A percentile compares a stretch with the other conserved stretches of the same genome.
These are phyloP conservation scores for Oncorhynchus nerka DNA, from an alignment of 2,113 vertebrate species.

Conservation along the genomic window DNA sequence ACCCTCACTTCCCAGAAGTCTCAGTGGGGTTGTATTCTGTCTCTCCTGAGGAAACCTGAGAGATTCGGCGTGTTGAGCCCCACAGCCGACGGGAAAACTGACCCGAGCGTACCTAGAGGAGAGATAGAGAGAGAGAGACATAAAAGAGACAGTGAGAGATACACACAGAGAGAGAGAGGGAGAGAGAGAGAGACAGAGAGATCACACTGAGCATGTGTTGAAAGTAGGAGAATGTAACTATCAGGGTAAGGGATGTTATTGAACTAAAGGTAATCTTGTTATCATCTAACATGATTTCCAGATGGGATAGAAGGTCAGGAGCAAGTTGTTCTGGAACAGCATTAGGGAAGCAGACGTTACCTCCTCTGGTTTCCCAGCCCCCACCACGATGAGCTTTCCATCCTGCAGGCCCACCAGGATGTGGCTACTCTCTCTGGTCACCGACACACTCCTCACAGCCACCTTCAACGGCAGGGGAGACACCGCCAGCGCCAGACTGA, in stretches of 20 bases:
- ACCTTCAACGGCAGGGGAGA: slow-evolving; percentile 85
- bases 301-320: too few species aligned
- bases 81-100: slow-evolving; percentile 87
- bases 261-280: too few species aligned
- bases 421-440: slow-evolving; percentile 95
- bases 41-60: slow-evolving; percentile 90
- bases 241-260: too few species aligned
- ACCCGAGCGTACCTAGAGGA: slow-evolving; percentile 81
- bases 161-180: too few species aligned
- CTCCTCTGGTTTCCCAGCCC: slow-evolving; percentile 90
- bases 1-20: slow-evolving; percentile 59
- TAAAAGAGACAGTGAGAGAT: too few species aligned
- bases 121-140: not conserved
- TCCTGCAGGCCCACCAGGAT: slow-evolving; percentile 92
- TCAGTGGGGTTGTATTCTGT: slow-evolving; percentile 85
- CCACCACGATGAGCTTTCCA: slow-evolving; percentile 95
- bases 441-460: slow-evolving; percentile 85
- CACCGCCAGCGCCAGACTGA: slow-evolving; percentile 73
- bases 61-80: slow-evolving; percentile 87
- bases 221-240: too few species aligned
- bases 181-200: too few species aligned
- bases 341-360: slow-evolving; percentile 61
- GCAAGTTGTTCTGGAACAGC: not conserved
- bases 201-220: too few species aligned
- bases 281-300: too few species aligned